Evolutionary conservation across 2,888 invertebrate species (phyloP), one percentile per base, ranked within the genome.

Genomic region (Tethea ocularis): DNA sequence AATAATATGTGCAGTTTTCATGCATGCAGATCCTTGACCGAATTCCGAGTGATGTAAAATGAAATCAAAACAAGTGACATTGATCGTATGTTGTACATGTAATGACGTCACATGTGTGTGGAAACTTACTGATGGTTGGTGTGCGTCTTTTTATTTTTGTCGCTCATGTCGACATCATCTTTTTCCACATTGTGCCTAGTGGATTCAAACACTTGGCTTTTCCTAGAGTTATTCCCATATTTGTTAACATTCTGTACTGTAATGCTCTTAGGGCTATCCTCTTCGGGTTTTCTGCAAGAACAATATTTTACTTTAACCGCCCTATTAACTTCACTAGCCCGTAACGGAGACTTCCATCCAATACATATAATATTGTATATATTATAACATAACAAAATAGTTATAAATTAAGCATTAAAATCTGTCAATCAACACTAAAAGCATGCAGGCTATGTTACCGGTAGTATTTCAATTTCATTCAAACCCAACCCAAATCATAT

Each of bases 151-250:
- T 89, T 92, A 86, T 80, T 88, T 91, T 95, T 96, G 69, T 96
- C 96, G 69, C 95, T 95, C 33, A 95, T 94, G 56, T 96, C 96
- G 81, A 95, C 95, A 85, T 96, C 96, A 75, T 96, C 96, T 76
- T 95, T 94, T 68, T 96, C 96, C 64, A 96, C 95, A 59, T 95
- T 95, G 90, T 95, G 95, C 75, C 95, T 87, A 63, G 95, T 95
- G 60, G 96, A 95, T 86, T 96, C 96, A 78, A 96, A 96, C 67
- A 96, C 95, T 78, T 96, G 93, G 72, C 94, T 95, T 88, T 96
- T 94, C 83, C 94, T 87, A 78, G 89, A 88, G 79, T 80, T 87
- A 83, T 82, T 87, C 62, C 89, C 91, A 69, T 89, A 89, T 87
- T 90, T 89, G 82, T 80, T 87, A 72, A 88, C 83, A 78, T 82